These are phyloP conservation scores for Dolomedes plantarius DNA, from an alignment of 2,888 invertebrate species.

Conservation along the genomic window DNA sequence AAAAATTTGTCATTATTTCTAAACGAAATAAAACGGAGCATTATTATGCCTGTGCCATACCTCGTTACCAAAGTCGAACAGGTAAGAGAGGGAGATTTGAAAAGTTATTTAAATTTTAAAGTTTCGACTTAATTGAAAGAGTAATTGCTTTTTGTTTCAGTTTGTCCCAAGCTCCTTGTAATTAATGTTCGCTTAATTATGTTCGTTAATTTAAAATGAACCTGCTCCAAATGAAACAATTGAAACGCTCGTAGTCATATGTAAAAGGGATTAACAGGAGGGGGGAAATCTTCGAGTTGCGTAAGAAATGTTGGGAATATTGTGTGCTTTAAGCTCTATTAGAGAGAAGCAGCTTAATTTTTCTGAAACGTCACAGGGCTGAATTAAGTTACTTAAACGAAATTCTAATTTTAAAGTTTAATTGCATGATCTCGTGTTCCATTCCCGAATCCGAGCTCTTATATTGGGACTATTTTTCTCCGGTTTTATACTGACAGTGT, in stretches of 20 bases:
- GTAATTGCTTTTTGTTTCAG: constrained; percentile 11
- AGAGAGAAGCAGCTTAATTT: constrained; percentile 11
- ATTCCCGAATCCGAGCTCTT: too few relatives aligned
- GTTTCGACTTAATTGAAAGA: constrained; percentile 14
- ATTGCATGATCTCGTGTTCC: too few relatives aligned
- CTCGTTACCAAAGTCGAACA: not conserved
- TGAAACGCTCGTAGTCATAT: not conserved
- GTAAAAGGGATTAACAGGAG: not conserved
- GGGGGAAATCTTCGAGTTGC: not conserved
- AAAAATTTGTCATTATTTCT: too few relatives aligned
- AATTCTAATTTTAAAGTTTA: too few relatives aligned
- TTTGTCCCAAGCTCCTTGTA: not conserved
- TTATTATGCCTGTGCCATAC: too few relatives aligned
- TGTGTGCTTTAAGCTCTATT: not conserved
- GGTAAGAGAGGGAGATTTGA: not conserved
- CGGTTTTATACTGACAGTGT: too few relatives aligned
- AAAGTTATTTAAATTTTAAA: constrained; percentile 15
- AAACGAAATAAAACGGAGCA: too few relatives aligned
- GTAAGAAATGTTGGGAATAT: not conserved
- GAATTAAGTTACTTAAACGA: not conserved
- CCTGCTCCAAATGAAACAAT: not conserved
- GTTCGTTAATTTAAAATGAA: constrained; percentile 9
- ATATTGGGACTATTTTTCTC: too few relatives aligned
- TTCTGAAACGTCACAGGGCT: not conserved
- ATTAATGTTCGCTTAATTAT: constrained; percentile 16